phyloP scores from a whole-genome alignment of 2,797 vertebrate species.

The Decapterus maruadsi region DNA sequence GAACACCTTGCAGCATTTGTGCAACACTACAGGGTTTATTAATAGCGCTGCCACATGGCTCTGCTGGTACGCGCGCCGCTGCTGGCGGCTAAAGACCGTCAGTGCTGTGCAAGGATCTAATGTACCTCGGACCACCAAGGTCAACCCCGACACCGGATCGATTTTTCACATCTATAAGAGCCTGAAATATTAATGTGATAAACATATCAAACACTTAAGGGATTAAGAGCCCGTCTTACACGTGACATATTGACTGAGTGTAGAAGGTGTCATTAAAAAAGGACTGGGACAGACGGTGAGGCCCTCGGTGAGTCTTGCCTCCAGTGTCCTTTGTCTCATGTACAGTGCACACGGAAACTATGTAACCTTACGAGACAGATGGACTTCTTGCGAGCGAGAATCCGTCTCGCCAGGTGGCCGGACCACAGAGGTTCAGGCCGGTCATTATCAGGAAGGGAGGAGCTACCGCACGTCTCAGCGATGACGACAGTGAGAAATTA shows the following conservation, averaged over 20 bases:
- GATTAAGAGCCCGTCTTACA: background rate
- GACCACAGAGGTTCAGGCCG: too few relatives aligned
- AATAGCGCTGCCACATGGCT: slow-evolving; percentile 68
- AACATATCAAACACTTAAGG: slow-evolving; percentile 6
- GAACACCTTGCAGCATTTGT: slow-evolving; percentile 68
- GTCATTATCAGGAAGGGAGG: too few relatives aligned
- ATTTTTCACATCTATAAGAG: slow-evolving; percentile 17
- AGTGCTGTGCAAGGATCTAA: slow-evolving; percentile 44
- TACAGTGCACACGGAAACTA: background rate
- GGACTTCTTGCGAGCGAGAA: too few relatives aligned
- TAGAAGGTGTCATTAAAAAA: background rate
- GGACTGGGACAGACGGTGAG: background rate
- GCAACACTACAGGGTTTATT: slow-evolving; percentile 64
- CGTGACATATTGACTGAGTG: background rate
- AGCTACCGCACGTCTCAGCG: too few relatives aligned
- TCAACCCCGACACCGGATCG: slow-evolving; percentile 40
- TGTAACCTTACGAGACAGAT: too few relatives aligned
- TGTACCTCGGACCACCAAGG: slow-evolving; percentile 63
- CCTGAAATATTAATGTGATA: background rate
- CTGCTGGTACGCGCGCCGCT: slow-evolving; percentile 50
- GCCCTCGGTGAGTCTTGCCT: background rate
- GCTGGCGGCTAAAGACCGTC: slow-evolving; percentile 45
- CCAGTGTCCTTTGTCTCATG: background rate
- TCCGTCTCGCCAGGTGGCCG: too few relatives aligned
- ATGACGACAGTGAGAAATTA: too few relatives aligned